Base-by-base conservation (phyloP, 2,113 vertebrate species). In the Datnioides undecimradiatus region DNA sequence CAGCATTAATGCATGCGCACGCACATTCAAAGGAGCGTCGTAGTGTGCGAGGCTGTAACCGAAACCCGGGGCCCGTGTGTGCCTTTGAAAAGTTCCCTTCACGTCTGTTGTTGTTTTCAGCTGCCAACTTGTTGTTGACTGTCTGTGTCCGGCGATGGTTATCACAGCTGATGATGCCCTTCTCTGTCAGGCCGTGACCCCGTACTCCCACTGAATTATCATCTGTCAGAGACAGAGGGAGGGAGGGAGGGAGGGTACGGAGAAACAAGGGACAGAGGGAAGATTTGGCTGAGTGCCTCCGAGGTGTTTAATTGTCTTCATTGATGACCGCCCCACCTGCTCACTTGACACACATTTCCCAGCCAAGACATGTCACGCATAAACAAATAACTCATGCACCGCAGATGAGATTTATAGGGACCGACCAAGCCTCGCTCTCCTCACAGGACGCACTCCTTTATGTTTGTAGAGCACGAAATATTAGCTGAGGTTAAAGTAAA, bases 231-330 rank as follows among this genome's bases (percentile, higher is more conserved):
- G 63, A 9, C 52, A 36, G 66, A 23, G 58, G 41, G 73, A 5
- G 72, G 41, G n/a, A 14, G 52, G 4, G 46, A 38, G 73, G 73
- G 21, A 49, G 72, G 77, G 64, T 33, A 76, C 70, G 38, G 76
- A 41, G 29, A 63, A 45, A 41, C 68, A 51, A 38, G 81, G 79
- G 82, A 84, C 79, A 87, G 86, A 88, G 82, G 88, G 82, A 88
- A 87, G 90, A 80, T 88, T 91, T 93, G 93, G 92, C 88, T 74
- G 69, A 87, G 88, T 87, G 90, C 93, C 92, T 91, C 74, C 4
- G 64, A 93, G 88, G 90, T 93, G 93, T 93, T 94, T 94, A 93
- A 93, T 94, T 92, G 92, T 95, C 90, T 90, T 89, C 85, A 84
- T 88, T 91, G 93, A 91, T 89, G 87, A 90, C 83, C 73, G 72